Evolutionary conservation across 2,888 invertebrate genomes (phyloP).

Genomic region (Leptinotarsa tumamoca): DNA sequence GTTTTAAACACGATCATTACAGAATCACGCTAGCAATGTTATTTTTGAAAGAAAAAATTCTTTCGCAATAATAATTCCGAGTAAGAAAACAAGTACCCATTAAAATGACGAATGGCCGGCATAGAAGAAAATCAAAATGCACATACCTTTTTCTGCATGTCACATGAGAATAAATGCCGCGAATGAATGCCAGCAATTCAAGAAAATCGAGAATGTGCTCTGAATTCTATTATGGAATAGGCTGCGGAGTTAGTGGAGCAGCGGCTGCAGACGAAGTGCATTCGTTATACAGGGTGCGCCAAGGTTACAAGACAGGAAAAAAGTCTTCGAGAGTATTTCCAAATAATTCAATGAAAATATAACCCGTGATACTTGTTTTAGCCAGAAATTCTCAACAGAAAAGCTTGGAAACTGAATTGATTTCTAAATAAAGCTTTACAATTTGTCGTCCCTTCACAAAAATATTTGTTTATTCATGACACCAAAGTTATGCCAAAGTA

Average conservation of each 20-base stretch:
- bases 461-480: too few relatives aligned
- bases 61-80: slow-evolving; percentile 58
- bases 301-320: background rate
- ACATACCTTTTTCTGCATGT: slow-evolving; percentile 61
- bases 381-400: too few relatives aligned
- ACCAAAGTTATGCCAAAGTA: too few relatives aligned
- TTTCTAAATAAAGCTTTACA: too few relatives aligned
- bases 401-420: too few relatives aligned
- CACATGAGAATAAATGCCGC: slow-evolving; percentile 55
- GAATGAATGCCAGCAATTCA: slow-evolving; percentile 58
- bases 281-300: background rate
- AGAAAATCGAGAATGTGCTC: slow-evolving; percentile 61
- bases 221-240: slow-evolving; percentile 57
- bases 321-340: background rate
- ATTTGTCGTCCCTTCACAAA: too few relatives aligned
- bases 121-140: slow-evolving; percentile 61
- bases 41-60: slow-evolving; percentile 54
- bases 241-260: slow-evolving; percentile 17
- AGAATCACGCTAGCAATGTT: slow-evolving; percentile 57
- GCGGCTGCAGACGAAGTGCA: background rate
- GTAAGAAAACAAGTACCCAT: slow-evolving; percentile 60
- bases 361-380: too few relatives aligned
- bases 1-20: slow-evolving; percentile 52
- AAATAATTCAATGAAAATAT: too few relatives aligned
- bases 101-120: slow-evolving; percentile 60